phyloP scores from a whole-genome alignment of 2,113 vertebrate genomes.

The Camarhynchus parvulus region DNA sequence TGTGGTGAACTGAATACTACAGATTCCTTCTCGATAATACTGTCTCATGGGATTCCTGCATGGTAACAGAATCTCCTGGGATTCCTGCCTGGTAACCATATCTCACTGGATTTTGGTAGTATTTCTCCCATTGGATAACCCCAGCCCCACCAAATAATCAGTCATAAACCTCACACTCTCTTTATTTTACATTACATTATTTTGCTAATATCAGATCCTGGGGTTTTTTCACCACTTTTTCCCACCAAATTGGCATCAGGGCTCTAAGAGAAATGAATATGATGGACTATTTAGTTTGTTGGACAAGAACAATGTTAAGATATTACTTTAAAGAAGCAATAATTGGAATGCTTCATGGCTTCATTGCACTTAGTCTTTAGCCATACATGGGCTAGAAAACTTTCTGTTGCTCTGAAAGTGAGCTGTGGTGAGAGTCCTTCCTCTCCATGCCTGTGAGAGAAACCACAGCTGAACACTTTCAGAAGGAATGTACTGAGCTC shows the following conservation, averaged over 20 bases:
- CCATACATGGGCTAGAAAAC: background rate
- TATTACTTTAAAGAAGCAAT: background rate
- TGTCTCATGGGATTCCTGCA: constrained; percentile 67
- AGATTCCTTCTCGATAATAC: constrained; percentile 73
- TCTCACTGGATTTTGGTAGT: constrained; percentile 64
- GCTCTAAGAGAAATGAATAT: background rate
- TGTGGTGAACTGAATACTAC: constrained; percentile 59
- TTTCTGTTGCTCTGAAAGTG: background rate
- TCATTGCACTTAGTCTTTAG: background rate
- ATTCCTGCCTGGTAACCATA: constrained; percentile 73
- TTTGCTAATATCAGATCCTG: background rate
- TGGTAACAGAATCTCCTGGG: constrained; percentile 67
- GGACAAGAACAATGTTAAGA: background rate
- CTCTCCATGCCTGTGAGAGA: background rate
- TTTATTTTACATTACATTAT: constrained; percentile 33
- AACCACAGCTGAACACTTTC: background rate
- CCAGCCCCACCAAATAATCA: constrained; percentile 53
- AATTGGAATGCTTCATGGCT: background rate
- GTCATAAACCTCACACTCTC: constrained; percentile 36
- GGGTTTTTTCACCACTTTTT: background rate
- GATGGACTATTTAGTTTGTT: background rate
- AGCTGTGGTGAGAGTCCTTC: background rate
- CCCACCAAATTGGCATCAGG: background rate
- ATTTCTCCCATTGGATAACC: constrained; percentile 66
- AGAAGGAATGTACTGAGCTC: background rate